Conservation (phyloP, 2,113 vertebrate genomes). For the Meles meles region DNA sequence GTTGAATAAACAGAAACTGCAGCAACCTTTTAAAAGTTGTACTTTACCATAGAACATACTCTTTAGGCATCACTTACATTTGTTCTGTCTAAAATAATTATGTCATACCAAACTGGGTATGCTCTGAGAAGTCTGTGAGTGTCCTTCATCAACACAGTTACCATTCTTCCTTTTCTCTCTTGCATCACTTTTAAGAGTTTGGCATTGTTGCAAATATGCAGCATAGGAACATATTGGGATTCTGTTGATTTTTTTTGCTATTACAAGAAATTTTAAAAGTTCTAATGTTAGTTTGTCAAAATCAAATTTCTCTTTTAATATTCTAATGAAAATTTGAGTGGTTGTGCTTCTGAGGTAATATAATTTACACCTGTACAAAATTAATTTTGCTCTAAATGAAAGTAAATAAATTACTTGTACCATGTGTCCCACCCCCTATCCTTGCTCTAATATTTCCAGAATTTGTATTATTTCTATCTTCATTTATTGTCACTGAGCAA, state of each 20-base stretch:
- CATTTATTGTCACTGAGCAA: conserved; percentile 27
- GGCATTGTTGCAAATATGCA: background rate
- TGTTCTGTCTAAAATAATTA: background rate
- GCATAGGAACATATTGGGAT: background rate
- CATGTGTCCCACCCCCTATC: background rate
- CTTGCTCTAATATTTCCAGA: background rate
- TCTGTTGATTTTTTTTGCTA: background rate
- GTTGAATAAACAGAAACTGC: background rate
- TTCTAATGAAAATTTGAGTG: conserved; percentile 53
- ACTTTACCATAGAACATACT: background rate
- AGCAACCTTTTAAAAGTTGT: background rate
- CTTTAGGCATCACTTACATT: background rate
- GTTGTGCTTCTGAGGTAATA: background rate
- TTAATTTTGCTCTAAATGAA: conserved; percentile 22
- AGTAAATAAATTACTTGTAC: conserved; percentile 39
- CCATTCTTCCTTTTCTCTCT: background rate
- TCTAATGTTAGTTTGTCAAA: background rate
- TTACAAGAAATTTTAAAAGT: background rate
- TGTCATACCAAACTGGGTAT: background rate
- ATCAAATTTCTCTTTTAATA: conserved; percentile 45
- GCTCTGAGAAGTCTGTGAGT: background rate
- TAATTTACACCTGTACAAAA: conserved; percentile 51
- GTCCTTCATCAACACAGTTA: background rate
- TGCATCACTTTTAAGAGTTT: background rate
- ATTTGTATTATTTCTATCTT: background rate